Evolutionary conservation across 2,888 invertebrate species (phyloP).

Genomic region (Chorisops tibialis): DNA sequence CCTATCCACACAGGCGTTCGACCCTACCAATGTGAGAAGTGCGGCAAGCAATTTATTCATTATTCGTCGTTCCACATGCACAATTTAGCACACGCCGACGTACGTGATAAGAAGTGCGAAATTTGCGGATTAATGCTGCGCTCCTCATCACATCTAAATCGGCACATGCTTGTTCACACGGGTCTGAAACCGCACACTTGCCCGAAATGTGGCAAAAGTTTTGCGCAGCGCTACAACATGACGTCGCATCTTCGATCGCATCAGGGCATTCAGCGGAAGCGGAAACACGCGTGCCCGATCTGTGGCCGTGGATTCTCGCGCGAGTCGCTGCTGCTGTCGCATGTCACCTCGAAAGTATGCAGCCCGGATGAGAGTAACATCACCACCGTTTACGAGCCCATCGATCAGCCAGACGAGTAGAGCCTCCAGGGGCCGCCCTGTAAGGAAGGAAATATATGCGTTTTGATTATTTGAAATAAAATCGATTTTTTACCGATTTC

Average conservation of each 20-base stretch:
- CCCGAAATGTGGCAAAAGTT: slow-evolving; percentile 34
- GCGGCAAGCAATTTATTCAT: slow-evolving; percentile 52
- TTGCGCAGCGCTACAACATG: slow-evolving; percentile 34
- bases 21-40: slow-evolving; percentile 51
- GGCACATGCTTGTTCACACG: slow-evolving; percentile 53
- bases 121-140: slow-evolving; percentile 51
- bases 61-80: slow-evolving; percentile 53
- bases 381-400: neutral
- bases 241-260: slow-evolving; percentile 26
- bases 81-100: slow-evolving; percentile 46
- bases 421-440: too few relatives aligned
- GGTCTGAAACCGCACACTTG: slow-evolving; percentile 39
- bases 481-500: too few relatives aligned
- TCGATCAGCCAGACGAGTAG: neutral
- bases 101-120: slow-evolving; percentile 41
- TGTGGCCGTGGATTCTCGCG: slow-evolving; percentile 3
- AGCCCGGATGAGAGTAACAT: neutral
- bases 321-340: slow-evolving; percentile 5
- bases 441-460: too few relatives aligned
- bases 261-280: slow-evolving; percentile 20
- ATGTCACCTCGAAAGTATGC: neutral
- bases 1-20: slow-evolving; percentile 56
- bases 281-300: slow-evolving; percentile 8
- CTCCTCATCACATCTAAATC: slow-evolving; percentile 53
- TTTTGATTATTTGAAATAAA: too few relatives aligned